Conservation (phyloP, 2,888 invertebrate genomes). For the Drosophila subsilvestris region DNA sequence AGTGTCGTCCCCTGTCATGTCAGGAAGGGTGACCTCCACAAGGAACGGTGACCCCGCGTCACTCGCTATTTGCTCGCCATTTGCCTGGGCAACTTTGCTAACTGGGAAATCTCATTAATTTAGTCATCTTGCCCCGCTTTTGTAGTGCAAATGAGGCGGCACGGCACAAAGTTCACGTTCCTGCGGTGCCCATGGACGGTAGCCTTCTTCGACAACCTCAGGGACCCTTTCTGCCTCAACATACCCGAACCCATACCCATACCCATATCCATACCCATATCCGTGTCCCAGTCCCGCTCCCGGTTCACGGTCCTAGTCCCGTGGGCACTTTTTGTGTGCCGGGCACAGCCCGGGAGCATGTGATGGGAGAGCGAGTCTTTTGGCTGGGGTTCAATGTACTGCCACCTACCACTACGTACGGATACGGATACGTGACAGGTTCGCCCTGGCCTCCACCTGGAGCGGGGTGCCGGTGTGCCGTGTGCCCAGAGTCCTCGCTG, state of each 20-base stretch:
- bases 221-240: conserved; percentile 26
- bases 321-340: not conserved
- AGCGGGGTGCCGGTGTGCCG: not conserved
- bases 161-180: conserved; percentile 44
- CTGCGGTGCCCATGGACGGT: conserved; percentile 23
- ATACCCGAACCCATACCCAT: not conserved
- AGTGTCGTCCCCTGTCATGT: not conserved
- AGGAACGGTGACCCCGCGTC: conserved; percentile 32
- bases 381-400: conserved; percentile 30
- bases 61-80: not conserved
- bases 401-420: conserved; percentile 28
- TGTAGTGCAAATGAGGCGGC: conserved; percentile 45
- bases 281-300: not conserved
- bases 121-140: conserved; percentile 47
- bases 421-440: conserved; percentile 26
- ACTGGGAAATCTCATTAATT: conserved; percentile 65
- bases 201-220: no score
- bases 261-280: no score
- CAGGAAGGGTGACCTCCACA: conserved; percentile 19
- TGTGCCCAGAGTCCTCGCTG: conserved; percentile 12
- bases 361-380: conserved; percentile 1
- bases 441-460: conserved; percentile 15
- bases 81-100: conserved; percentile 26
- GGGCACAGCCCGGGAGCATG: conserved; percentile 1
- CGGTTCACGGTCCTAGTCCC: not conserved